phyloP scores from a whole-genome alignment of 2,888 invertebrate species.

The Scaptomyza flava region DNA sequence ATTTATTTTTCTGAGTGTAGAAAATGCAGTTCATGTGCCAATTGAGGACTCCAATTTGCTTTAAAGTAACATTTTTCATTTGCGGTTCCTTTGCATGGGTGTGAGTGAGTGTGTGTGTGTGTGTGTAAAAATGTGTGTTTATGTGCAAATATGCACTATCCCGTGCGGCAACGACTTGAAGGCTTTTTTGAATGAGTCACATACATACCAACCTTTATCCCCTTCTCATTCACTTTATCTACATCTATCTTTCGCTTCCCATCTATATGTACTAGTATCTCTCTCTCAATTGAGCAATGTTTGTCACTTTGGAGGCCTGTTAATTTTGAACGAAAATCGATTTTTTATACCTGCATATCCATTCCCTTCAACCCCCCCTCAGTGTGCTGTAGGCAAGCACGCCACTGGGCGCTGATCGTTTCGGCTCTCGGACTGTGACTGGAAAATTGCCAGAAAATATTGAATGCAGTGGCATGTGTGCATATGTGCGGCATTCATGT shows the following conservation, averaged over 20 bases:
- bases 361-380: background rate
- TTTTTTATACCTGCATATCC: constrained; percentile 53
- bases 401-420: constrained; percentile 45
- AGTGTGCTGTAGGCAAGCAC: background rate
- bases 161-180: constrained; percentile 63
- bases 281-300: constrained; percentile 64
- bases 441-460: constrained; percentile 74
- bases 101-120: constrained; percentile 17
- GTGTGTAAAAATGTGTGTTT: background rate
- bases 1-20: background rate
- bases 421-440: constrained; percentile 39
- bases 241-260: constrained; percentile 8
- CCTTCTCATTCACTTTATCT: constrained; percentile 3
- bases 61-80: constrained; percentile 78
- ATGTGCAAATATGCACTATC: constrained; percentile 77
- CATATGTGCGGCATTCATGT: constrained; percentile 33
- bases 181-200: constrained; percentile 35
- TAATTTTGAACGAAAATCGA: constrained; percentile 79
- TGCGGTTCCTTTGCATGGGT: constrained; percentile 10
- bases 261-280: background rate
- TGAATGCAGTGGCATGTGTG: constrained; percentile 52
- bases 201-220: background rate
- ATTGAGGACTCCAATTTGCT: constrained; percentile 63
- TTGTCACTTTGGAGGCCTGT: constrained; percentile 80
- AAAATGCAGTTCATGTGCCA: constrained; percentile 41